Evolutionary conservation across 1,140 invertebrate genomes (phyloP).

Genomic region (Atopsyche davidsoni): DNA sequence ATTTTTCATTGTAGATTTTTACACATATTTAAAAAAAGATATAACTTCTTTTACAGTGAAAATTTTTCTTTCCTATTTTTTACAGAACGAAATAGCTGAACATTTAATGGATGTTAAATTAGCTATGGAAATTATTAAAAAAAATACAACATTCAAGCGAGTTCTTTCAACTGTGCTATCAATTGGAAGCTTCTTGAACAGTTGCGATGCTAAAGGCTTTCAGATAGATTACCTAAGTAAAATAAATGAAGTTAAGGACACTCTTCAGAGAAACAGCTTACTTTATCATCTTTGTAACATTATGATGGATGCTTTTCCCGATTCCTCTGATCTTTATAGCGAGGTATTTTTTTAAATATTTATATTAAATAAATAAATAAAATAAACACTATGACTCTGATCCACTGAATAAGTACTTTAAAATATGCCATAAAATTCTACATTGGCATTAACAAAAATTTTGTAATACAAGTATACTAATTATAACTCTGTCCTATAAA

Average conservation of each 20-base stretch:
- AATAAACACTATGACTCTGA: too few species aligned
- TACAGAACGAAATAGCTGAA: slow-evolving; percentile 90
- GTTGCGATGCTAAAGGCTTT: slow-evolving; percentile 92
- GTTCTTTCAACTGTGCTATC: slow-evolving; percentile 90
- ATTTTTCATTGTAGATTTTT: not conserved
- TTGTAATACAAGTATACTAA: too few species aligned
- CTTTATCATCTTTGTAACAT: slow-evolving; percentile 96
- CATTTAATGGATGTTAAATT: slow-evolving; percentile 97
- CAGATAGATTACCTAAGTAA: slow-evolving; percentile 96
- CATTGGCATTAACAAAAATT: too few species aligned
- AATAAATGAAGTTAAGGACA: slow-evolving; percentile 99
- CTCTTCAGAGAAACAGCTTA: slow-evolving; percentile 96
- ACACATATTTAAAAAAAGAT: not conserved
- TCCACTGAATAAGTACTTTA: too few species aligned
- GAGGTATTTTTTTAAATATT: slow-evolving; percentile 61
- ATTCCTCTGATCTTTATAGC: slow-evolving; percentile 93
- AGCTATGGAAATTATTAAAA: slow-evolving; percentile 83
- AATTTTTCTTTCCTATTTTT: slow-evolving; percentile 8
- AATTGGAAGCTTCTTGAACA: slow-evolving; percentile 97
- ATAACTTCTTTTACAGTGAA: not conserved
- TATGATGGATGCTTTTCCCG: slow-evolving; percentile 93
- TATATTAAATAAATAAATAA: not conserved
- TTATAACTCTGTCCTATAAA: too few species aligned
- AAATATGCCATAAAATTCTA: too few species aligned
- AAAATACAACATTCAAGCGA: slow-evolving; percentile 90